phyloP scores from a whole-genome alignment of 2,797 vertebrate genomes.

The Gadopsis marmoratus region DNA sequence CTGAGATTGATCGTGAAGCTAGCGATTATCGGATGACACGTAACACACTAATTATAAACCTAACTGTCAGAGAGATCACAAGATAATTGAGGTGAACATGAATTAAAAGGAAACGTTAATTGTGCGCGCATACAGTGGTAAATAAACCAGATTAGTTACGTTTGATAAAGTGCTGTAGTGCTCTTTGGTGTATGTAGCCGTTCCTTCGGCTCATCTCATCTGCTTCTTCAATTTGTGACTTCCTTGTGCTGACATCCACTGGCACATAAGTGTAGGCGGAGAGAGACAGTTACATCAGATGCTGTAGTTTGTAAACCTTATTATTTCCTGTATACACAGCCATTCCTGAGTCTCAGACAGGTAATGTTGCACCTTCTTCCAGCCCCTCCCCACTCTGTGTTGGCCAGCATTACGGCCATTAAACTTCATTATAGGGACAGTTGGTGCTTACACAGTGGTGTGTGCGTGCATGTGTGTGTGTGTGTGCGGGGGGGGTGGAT shows the following conservation, averaged over 20 bases:
- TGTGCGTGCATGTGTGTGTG: conserved; percentile 51
- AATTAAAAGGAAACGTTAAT: background rate
- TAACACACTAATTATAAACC: conserved; percentile 31
- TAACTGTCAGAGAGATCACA: background rate
- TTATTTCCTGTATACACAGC: conserved; percentile 51
- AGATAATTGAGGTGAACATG: background rate
- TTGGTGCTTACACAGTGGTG: conserved; percentile 71
- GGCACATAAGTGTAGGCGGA: background rate
- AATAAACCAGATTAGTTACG: background rate
- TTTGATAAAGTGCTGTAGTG: background rate
- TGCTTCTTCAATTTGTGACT: conserved; percentile 23
- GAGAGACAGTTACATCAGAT: conserved; percentile 31
- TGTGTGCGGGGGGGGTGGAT: conserved; percentile 24
- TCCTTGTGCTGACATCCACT: conserved; percentile 3
- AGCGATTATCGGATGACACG: conserved; percentile 33
- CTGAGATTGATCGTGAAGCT: conserved; percentile 52
- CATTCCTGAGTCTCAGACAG: conserved; percentile 40
- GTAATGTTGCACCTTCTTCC: conserved; percentile 53
- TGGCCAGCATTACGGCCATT: conserved; percentile 77
- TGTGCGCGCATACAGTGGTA: background rate
- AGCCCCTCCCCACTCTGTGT: conserved; percentile 25
- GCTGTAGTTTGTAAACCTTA: conserved; percentile 49
- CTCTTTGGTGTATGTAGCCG: background rate
- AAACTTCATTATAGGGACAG: conserved; percentile 84
- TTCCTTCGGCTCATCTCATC: conserved; percentile 17